These are phyloP conservation scores for Harlomillsia oculata DNA, from an alignment of 1,140 invertebrate species.

Conservation along the genomic window DNA sequence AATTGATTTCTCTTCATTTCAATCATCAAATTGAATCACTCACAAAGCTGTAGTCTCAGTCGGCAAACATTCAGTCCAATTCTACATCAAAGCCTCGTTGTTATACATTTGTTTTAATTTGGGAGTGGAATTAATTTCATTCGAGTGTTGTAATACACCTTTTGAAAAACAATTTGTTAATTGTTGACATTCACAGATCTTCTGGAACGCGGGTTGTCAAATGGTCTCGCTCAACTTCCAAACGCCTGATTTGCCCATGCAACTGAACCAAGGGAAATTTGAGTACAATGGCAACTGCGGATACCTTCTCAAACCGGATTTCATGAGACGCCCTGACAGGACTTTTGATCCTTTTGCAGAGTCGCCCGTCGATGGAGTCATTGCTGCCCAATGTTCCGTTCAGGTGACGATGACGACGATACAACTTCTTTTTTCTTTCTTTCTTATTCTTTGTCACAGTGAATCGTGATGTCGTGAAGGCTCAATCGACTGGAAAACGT, in stretches of 20 bases:
- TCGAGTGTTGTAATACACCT: neutral
- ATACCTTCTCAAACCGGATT: constrained; percentile 96
- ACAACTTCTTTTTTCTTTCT: neutral
- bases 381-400: constrained; percentile 95
- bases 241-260: constrained; percentile 98
- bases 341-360: constrained; percentile 99
- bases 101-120: neutral
- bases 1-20: constrained; percentile 8
- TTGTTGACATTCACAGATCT: constrained; percentile 50
- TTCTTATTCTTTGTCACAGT: too few relatives aligned
- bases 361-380: constrained; percentile 97
- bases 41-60: neutral
- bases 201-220: constrained; percentile 86
- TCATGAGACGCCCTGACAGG: constrained; percentile 91
- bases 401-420: constrained; percentile 52
- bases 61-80: neutral
- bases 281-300: constrained; percentile 96
- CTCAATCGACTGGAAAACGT: too few relatives aligned
- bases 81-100: neutral
- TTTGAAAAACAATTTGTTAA: neutral
- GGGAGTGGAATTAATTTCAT: neutral
- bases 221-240: constrained; percentile 99
- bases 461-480: too few relatives aligned
- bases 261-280: constrained; percentile 99
- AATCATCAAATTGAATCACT: neutral